Base-by-base conservation (phyloP, 2,113 vertebrate species). In the Ahaetulla prasina region DNA sequence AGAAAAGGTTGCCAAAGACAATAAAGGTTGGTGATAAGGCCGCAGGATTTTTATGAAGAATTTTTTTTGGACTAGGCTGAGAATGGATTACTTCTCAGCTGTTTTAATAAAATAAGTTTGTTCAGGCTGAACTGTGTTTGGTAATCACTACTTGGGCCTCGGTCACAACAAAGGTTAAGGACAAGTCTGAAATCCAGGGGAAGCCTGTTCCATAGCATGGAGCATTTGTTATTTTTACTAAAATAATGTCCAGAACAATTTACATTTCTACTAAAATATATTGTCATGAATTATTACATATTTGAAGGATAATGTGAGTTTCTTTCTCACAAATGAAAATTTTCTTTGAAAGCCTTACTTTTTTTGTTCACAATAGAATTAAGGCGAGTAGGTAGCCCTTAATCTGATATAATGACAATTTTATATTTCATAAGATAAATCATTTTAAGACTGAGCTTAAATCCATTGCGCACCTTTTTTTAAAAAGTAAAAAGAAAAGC, bases 391-490 rank as follows among this genome's bases (percentile, higher is more conserved):
- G 18, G 4, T 25, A 68, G 55, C 4, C 25, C 4, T 10, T 53
- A 35, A 43, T 27, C 35, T 85, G 27, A 39, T 11, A 18, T 14
- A 45, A 85, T 85, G 35, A n/a, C 52, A 14, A 18, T 43, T 50
- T 92, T 52, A 27, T 39, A 87, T 87, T 68, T 52, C 25, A 87
- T 84, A 27, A 18, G 54, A 25, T 50, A 91, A 87, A 55, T 47
- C 84, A 91, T 52, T 53, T 22, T 90, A 1, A 91, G 14, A 93
- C 84, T 89, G n/a, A 94, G 92, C 90, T 92, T 47, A 27, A 90
- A 87, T 4, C 93, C 91, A 89, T 93, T n/a, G n/a, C n/a, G n/a
- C n/a, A 16, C 11, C 52, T 27, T 86, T 95, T 94, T 20, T 93
- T 14, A 90, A 22, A 54, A 92, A 91, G 68, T 55, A 53, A 8